Evolutionary conservation across 2,888 invertebrate species (phyloP).

Genomic region (Tetropium fuscum): DNA sequence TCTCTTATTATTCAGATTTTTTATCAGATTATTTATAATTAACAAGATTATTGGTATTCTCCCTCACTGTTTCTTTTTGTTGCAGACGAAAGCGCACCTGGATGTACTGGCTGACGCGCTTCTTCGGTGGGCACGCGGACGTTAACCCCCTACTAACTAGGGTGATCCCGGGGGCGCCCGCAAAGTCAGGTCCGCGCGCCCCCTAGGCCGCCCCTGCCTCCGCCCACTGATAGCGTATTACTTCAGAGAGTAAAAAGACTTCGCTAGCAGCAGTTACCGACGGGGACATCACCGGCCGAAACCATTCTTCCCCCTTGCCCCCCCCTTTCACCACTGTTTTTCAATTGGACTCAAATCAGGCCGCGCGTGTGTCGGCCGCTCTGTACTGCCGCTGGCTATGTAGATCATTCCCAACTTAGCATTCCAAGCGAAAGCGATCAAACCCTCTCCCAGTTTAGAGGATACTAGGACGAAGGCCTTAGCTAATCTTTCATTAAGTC

Average conservation of each 20-base stretch:
- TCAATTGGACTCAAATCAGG: constrained; percentile 34
- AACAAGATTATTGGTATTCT: not conserved
- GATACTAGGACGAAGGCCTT: constrained; percentile 52
- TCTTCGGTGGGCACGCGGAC: constrained; percentile 93
- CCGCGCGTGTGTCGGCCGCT: constrained; percentile 43
- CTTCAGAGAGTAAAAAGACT: constrained; percentile 67
- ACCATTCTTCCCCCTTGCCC: constrained; percentile 17
- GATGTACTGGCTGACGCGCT: constrained; percentile 95
- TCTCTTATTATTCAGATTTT: too few relatives aligned
- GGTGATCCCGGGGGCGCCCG: constrained; percentile 56
- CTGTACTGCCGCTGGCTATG: constrained; percentile 57
- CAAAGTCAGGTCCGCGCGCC: constrained; percentile 61
- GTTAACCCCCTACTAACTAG: constrained; percentile 69
- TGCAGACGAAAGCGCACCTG: constrained; percentile 94
- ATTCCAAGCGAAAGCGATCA: constrained; percentile 39
- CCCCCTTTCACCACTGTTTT: constrained; percentile 19
- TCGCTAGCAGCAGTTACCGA: constrained; percentile 60
- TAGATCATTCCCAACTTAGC: constrained; percentile 58
- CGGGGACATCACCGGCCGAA: constrained; percentile 26
- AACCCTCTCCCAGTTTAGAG: constrained; percentile 45
- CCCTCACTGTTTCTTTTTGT: constrained; percentile 56
- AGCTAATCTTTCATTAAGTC: constrained; percentile 39
- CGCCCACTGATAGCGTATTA: constrained; percentile 61
- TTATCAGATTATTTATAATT: not conserved
- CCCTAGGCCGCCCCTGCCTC: constrained; percentile 52